Percentiles rank a stretch among this genome's conserved stretches.
Evolutionary conservation across 1,140 invertebrate species (phyloP).

Genomic region (Radopholus similis): DNA sequence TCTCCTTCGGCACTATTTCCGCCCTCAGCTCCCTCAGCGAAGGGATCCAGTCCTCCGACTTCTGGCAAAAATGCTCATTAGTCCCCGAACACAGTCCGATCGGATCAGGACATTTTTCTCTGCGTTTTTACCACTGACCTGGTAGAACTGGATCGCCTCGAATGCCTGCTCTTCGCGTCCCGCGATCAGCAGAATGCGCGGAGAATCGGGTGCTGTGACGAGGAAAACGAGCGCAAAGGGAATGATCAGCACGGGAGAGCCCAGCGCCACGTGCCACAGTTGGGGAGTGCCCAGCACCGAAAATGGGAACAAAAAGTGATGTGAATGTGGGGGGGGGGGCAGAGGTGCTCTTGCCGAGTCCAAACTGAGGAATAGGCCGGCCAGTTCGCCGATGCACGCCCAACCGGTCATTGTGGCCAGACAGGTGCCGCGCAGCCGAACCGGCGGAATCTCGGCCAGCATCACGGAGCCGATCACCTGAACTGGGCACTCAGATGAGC

Average conservation of each 20-base stretch:
- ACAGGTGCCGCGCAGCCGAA: conserved; percentile 31
- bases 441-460: conserved; percentile 41
- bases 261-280: conserved; percentile 36
- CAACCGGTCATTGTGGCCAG: conserved; percentile 46
- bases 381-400: conserved; percentile 41
- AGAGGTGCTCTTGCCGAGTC: conserved; percentile 4
- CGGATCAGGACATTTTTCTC: too few species aligned
- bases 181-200: conserved; percentile 25
- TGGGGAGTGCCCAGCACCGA: conserved; percentile 25
- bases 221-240: conserved; percentile 25
- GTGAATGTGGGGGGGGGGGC: neutral
- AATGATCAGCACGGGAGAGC: conserved; percentile 29
- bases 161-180: conserved; percentile 28
- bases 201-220: conserved; percentile 33
- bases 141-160: conserved; percentile 38
- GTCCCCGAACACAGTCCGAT: neutral
- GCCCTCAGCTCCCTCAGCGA: conserved; percentile 32
- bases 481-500: neutral
- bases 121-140: too few species aligned
- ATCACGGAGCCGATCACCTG: conserved; percentile 37
- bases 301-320: conserved; percentile 2
- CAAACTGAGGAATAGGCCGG: conserved; percentile 34
- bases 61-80: conserved; percentile 7
- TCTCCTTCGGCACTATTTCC: conserved; percentile 12
- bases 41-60: conserved; percentile 39